These are phyloP conservation scores for Drosophila quadrilineata DNA, from an alignment of 1,140 invertebrate species.

Conservation along the genomic window DNA sequence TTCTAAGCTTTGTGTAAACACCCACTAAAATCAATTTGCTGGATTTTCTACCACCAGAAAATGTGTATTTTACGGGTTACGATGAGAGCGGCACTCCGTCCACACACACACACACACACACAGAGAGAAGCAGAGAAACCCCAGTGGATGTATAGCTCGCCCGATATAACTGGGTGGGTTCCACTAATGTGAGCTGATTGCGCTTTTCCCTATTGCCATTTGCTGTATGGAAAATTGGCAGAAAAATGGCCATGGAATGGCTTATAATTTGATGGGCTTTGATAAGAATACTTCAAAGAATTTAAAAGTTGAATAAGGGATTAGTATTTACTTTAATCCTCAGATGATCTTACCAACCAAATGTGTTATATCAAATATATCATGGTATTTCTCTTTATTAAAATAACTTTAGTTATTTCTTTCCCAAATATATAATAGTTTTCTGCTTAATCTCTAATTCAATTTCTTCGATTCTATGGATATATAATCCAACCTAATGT, in stretches of 20 bases:
- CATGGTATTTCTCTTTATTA: too few species aligned
- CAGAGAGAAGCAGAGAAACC: too few species aligned
- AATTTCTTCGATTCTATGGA: conserved; percentile 1
- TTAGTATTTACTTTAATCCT: too few species aligned
- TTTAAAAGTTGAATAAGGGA: too few species aligned
- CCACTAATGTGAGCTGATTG: conserved; percentile 20
- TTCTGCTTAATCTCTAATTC: background rate
- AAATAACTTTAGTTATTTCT: too few species aligned
- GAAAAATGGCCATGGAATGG: conserved; percentile 28
- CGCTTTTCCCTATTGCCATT: conserved; percentile 24
- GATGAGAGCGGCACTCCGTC: conserved; percentile 30
- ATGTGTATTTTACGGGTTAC: conserved; percentile 76
- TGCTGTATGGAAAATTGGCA: background rate
- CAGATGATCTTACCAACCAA: too few species aligned
- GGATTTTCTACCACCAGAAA: conserved; percentile 79
- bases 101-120: too few species aligned
- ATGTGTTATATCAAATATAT: too few species aligned
- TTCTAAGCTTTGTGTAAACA: conserved; percentile 80
- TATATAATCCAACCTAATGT: conserved; percentile 68
- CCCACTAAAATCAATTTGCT: conserved; percentile 81
- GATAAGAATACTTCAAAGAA: conserved; percentile 5
- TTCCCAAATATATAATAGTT: background rate
- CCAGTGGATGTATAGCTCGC: too few species aligned
- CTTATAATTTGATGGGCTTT: conserved; percentile 22
- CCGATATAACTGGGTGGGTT: background rate